Conservation (phyloP, 2,797 vertebrate species). For the Muscicapa comitata region DNA sequence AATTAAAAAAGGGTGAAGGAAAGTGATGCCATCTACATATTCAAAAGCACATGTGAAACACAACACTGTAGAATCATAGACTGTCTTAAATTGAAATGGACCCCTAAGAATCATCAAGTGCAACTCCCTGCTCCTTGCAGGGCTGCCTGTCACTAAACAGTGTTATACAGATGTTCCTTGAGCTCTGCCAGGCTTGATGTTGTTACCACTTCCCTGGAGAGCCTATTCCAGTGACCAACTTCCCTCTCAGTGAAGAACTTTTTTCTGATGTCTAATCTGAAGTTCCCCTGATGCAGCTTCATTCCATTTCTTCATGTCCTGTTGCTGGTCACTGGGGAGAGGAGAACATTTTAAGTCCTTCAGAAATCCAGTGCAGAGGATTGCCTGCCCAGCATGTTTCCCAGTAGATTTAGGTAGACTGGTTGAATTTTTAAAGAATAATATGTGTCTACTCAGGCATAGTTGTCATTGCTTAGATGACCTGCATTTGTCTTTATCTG, state of each 20-base stretch:
- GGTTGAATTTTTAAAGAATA: not conserved
- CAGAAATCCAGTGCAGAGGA: not conserved
- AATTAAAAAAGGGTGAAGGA: not conserved
- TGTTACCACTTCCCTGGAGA: not conserved
- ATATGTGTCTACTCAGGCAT: not conserved
- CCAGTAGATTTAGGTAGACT: not conserved
- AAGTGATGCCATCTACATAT: not conserved
- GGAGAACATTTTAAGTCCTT: not conserved
- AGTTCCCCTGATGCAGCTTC: not conserved
- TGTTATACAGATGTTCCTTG: not conserved
- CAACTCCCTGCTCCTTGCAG: not conserved
- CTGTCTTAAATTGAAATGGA: not conserved
- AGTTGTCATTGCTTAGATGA: not conserved
- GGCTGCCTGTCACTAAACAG: not conserved
- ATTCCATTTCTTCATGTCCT: fast-evolving
- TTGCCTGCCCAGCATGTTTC: not conserved
- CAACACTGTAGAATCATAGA: not conserved
- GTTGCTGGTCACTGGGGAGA: not conserved
- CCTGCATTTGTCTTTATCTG: not conserved
- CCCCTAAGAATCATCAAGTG: fast-evolving
- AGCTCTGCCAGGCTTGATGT: not conserved
- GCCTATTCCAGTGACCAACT: fast-evolving
- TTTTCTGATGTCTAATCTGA: not conserved
- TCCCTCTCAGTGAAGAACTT: not conserved
- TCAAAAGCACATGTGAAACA: not conserved